Evolutionary conservation across 2,888 invertebrate genomes (phyloP), one percentile per base, ranked within the genome.

Genomic region (Heteromurus nitidus): DNA sequence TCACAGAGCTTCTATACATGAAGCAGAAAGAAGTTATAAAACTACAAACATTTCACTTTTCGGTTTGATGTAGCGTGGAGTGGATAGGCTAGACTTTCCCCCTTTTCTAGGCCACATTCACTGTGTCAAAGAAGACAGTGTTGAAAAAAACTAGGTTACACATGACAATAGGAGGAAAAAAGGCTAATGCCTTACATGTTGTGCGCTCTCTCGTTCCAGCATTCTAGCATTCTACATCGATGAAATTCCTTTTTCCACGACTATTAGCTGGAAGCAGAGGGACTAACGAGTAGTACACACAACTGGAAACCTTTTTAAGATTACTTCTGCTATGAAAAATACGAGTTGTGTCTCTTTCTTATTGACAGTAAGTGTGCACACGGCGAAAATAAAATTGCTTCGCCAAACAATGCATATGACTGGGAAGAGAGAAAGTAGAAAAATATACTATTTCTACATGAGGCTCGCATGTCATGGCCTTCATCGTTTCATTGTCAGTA

Each of bases 81-180:
- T 62, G 62, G 2, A n/a, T n/a, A 31, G 31, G 36, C 55, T 36
- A 53, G 20, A 11, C 20, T 18, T 30, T 30, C 31, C 24, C 26
- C 30, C 60, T 62, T 55, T 74, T 73, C 31, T 73, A 58, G 73
- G 73, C 44, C 62, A 47, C 30, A 60, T 62, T 62, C 36, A 31
- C 18, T 62, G 62, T 62, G 53, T 55, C 30, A 22, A 69, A 30
- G 16, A 28, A n/a, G 18, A 62, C 50, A 13, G 62, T 24, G 31
- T 50, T 53, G 50, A 64, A 50, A 47, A 64, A 75, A 75, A 75
- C 67, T 75, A 30, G 75, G 75, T 75, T 75, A 67, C 55, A 75
- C 65, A 74, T 74, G 64, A 74, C 74, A 74, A 65, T 74, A 42
- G 53, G 28, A 16, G 24, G 55, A 22, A 24, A 55, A 55, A 55